Base-by-base conservation (phyloP, 2,888 invertebrate genomes). In the Hirtodrosophila cameraria region DNA sequence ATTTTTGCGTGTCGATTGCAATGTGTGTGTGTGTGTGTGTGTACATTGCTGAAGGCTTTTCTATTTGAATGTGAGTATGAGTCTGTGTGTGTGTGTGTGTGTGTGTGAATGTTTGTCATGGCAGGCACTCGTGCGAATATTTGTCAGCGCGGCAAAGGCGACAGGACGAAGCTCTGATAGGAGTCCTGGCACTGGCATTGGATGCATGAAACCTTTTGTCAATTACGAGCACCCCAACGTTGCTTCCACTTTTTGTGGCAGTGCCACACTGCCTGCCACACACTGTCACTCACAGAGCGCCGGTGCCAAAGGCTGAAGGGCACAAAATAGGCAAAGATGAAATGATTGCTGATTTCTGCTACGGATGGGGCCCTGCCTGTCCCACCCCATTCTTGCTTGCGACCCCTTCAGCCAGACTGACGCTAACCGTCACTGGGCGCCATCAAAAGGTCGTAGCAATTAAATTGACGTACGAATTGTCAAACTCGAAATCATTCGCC, bases 261-360 rank as follows among this genome's bases (percentile, higher is more conserved):
- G 18, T 39, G 65, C 27, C 20, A 61, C 27, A 48, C 57, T 43
- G 45, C 38, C 57, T 43, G 45, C 38, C 61, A 36, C 38, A 54
- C 11, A 35, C 50, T 64, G 71, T 63, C 59, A 60, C 48, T 55
- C 48, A 42, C 62, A 69, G 50, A 27, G 31, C 41, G 38, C 20
- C 33, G 43, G 27, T 59, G 55, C 64, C 46, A 50, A 42, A 50
- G 42, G 46, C 71, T 46, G 33, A 53, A 45, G 30, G 59, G 50
- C 43, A 54, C 48, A 75, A 73, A 60, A 68, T 60, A 57, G 80
- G 86, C 80, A 87, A 62, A 82, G 67, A 83, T 87, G 72, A 75
- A 81, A 87, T 87, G 84, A 82, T 87, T 85, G 87, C 87, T 85
- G 80, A 87, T 82, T 83, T 79, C 86, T 86, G 75, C 55, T 62